Percentiles rank a stretch among this genome's conserved stretches.
Evolutionary conservation across 2,797 vertebrate genomes (phyloP).

Genomic region (Pagetopsis macropterus): DNA sequence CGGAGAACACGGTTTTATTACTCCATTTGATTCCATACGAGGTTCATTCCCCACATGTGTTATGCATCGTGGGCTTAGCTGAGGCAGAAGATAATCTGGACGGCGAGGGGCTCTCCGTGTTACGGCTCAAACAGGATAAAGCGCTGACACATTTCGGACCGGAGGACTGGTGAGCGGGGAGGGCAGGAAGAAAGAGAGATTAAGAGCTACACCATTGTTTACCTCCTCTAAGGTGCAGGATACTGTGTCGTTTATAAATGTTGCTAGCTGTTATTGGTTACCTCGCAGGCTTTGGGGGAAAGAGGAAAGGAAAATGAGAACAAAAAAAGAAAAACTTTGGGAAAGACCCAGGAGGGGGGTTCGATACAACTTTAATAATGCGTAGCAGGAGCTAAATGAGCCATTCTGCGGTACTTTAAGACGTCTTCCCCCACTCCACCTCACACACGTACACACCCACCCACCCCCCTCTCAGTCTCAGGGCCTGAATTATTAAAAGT

Average conservation of each 20-base stretch:
- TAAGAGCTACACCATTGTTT: slow-evolving; percentile 79
- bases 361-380: slow-evolving; percentile 84
- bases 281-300: slow-evolving; percentile 71
- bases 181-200: slow-evolving; percentile 71
- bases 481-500: slow-evolving; percentile 85
- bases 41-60: slow-evolving; percentile 73
- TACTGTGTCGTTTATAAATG: slow-evolving; percentile 81
- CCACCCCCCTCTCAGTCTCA: slow-evolving; percentile 62
- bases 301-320: slow-evolving; percentile 60
- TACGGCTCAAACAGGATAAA: slow-evolving; percentile 69
- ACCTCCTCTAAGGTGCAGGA: slow-evolving; percentile 75
- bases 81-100: slow-evolving; percentile 73
- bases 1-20: slow-evolving; percentile 70
- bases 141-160: slow-evolving; percentile 66
- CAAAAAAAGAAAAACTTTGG: slow-evolving; percentile 66
- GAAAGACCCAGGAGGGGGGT: slow-evolving; percentile 72
- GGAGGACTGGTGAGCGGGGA: slow-evolving; percentile 62
- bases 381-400: slow-evolving; percentile 83
- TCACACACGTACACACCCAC: not conserved
- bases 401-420: slow-evolving; percentile 81
- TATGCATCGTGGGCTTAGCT: slow-evolving; percentile 71
- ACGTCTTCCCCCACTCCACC: slow-evolving; percentile 41
- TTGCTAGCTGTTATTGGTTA: slow-evolving; percentile 77
- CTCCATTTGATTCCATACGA: slow-evolving; percentile 74
- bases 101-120: slow-evolving; percentile 49